Conservation (phyloP, 2,888 invertebrate genomes). For the Plemyria rubiginata region DNA sequence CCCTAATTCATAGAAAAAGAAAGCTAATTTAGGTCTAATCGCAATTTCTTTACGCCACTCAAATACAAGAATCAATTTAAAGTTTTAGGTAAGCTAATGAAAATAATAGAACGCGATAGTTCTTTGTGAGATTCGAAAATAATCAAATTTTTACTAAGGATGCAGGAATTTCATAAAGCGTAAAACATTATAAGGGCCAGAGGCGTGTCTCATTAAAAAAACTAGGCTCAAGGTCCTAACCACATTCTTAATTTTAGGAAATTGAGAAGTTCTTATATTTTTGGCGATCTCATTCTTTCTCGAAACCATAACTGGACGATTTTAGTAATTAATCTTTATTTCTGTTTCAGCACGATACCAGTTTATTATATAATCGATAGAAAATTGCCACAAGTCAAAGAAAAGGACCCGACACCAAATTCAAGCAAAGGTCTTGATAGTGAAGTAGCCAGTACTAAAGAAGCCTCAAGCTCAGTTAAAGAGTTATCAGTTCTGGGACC, state of each 20-base stretch:
- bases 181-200: neutral
- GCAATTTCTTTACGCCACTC: neutral
- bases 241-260: no score
- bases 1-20: slow-evolving; percentile 3
- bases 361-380: slow-evolving; percentile 8
- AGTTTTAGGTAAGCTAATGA: slow-evolving; percentile 8
- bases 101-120: neutral
- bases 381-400: neutral
- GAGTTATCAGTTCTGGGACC: neutral
- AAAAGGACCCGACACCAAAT: neutral
- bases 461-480: slow-evolving; percentile 1
- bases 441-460: neutral
- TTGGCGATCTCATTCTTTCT: no score
- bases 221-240: no score
- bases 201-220: no score
- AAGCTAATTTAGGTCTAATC: neutral
- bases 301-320: neutral
- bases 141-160: slow-evolving; percentile 13
- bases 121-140: neutral
- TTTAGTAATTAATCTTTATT: neutral
- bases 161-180: slow-evolving; percentile 1
- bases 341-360: slow-evolving; percentile 13
- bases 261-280: no score
- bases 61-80: neutral
- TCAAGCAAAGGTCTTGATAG: neutral